Evolutionary conservation across 2,888 invertebrate genomes (phyloP), one percentile per base, ranked within the genome.

Genomic region (Phasia obesa): DNA sequence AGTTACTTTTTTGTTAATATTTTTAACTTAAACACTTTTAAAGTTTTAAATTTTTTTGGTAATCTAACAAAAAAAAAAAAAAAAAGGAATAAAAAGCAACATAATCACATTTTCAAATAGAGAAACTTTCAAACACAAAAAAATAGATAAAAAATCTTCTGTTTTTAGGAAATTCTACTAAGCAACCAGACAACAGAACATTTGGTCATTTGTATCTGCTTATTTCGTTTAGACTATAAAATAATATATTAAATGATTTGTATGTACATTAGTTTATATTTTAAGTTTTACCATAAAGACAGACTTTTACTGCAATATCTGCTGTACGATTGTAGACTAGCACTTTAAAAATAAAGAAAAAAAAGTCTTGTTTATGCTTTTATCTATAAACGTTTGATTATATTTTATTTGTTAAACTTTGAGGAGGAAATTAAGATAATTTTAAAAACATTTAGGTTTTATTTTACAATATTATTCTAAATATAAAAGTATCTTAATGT

Each of bases 31-130:
- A 62, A 23, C 19, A 62, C 31, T 49, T 35, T 59, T 15, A 31
- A n/a, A 81, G 59, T 71, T 55, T 62, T 11, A 76, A 70, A 70
- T 69, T 64, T 53, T 76, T 75, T 70, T 71, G 59, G 42, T 42
- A 76, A 51, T 65, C 55, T 38, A 35, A 27, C 57, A 44, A 31
- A 13, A 57, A 76, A 70, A 59, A 13, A 57, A 76, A 70, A 59
- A 35, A 57, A 65, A 17, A 62, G 25, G 27, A 19, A 70, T 27
- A 78, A n/a, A 73, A 60, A 71, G 17, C 7, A 25, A 59, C 27
- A 49, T 17, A 35, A 19, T 31, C 2, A 4, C 13, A 17, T 25
- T 13, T 23, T 42, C 2, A 21, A 53, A 53, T 31, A 51, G 31
- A 27, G 21, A 42, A 76, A 67, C 21, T 67, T 76, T 59, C n/a